Percentiles rank a stretch among this genome's conserved stretches.
phyloP scores from a whole-genome alignment of 37 sponge, comb jelly and placozoan genomes.

The Diacarnus erythraeanus region DNA sequence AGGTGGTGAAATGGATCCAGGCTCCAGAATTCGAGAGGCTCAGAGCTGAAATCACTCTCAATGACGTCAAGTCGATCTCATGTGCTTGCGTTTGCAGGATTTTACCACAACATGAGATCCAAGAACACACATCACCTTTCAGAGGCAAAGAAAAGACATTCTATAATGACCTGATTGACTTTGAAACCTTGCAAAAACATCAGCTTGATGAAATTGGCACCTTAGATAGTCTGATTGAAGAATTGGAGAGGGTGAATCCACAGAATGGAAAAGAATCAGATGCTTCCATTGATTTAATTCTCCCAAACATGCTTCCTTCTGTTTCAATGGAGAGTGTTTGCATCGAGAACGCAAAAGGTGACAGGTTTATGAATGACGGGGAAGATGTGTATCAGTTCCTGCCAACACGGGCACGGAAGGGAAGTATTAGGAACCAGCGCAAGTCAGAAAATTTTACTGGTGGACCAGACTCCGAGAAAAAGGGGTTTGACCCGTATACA shows the following conservation, averaged over 20 bases:
- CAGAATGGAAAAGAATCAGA: neutral
- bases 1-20: slow-evolving; percentile 31
- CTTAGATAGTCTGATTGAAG: neutral
- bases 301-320: neutral
- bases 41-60: slow-evolving; percentile 42
- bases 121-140: neutral
- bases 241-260: neutral
- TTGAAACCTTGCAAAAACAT: neutral
- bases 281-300: neutral
- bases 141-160: neutral
- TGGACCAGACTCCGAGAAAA: neutral
- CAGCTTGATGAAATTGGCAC: neutral
- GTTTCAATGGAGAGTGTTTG: slow-evolving; percentile 3
- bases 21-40: slow-evolving; percentile 62
- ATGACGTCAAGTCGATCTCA: slow-evolving; percentile 52
- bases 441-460: neutral
- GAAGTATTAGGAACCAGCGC: neutral
- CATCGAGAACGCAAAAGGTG: slow-evolving; percentile 9
- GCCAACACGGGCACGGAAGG: neutral
- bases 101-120: slow-evolving; percentile 41
- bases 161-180: neutral
- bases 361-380: neutral
- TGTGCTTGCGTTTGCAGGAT: slow-evolving; percentile 68
- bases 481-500: slow-evolving; percentile 39
- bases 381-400: slow-evolving; percentile 31